Base-by-base conservation (phyloP, 37 sponge, comb jelly and placozoan species). In the Lycopodina hypogea region DNA sequence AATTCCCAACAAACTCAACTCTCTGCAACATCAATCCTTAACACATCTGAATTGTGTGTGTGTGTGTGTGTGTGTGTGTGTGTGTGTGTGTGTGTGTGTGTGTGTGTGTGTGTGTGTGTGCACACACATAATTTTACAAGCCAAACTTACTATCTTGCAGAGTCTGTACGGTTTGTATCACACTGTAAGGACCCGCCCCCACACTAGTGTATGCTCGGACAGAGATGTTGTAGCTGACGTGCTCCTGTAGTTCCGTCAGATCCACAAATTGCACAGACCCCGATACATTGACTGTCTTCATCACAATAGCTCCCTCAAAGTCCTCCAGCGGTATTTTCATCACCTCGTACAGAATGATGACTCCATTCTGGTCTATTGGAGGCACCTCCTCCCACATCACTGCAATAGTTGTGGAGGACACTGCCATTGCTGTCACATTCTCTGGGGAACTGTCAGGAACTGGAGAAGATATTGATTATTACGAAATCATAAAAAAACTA, bases 321-420 rank as follows among this genome's bases (percentile, higher is more conserved):
- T 23, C 28, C 60, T 28, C 60, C 18, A 59, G 60, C 4, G 60
- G 60, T 59, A 45, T 48, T 26, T 81, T 79, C 37, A 39, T 39
- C 34, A 84, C 71, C 55, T 60, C 52, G 28, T 84, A 75, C 29
- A 18, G 3, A 12, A 71, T 77, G 66, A 76, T 84, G 35, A 68
- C 17, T 42, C 84, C 84, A 84, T 76, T 84, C 45, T 51, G 68
- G 40, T 75, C 76, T 34, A 56, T 56, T 4, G 19, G 30, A 39
- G 68, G 39, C 2, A 83, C 68, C 22, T 22, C 52, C 3, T 23
- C 57, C 84, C 84, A 84, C 0, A 40, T 33, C n/a, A 84, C 84
- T n/a, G 4, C 6, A 29, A 84, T 78, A 19, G n/a, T 19, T 22
- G 82, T 81, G 36, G 82, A 45, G 23, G 82, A 81, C 4, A 62